Evolutionary conservation across 2,113 vertebrate species (phyloP), one percentile per base, ranked within the genome.

Genomic region (Clinocottus analis): DNA sequence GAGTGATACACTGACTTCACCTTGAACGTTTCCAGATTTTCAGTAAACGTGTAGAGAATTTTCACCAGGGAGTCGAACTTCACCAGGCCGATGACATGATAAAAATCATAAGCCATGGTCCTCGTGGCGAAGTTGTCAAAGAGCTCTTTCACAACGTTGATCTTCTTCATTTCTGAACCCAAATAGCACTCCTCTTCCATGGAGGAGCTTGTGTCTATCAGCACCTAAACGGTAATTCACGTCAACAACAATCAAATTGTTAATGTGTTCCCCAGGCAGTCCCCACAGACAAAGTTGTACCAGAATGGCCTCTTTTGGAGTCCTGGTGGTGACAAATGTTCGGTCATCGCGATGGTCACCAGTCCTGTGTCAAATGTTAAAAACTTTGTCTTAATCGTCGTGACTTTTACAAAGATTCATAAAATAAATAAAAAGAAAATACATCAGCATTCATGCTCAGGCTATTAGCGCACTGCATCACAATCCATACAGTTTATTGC

Each of bases 1-100:
- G 10, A 25, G 2, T 21, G 23, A 59, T 35, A 7, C 10, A 53
- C 37, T 39, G 41, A 25, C 49, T 47, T 65, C 69, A 94, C 93
- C 89, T 90, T 94, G 69, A 94, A 94, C 41, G 47, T 90, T 75
- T 94, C 93, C 84, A 94, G 71, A 41, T 85, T 92, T 85, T 93
- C 93, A 10, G 90, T 93, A 14, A 94, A 94, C 2, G 85, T 88
- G 63, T 91, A 88, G 7, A 90, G 69, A 7, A 58, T 85, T 72
- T 88, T 87, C 60, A 93, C 91, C 25, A 41, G 29, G 10, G 79
- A 78, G 72, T 85, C 71, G 67, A 93, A 93, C 72, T 66, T 90
- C 27, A 92, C 75, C 3, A 94, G 90, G 16, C 90, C 76, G 47
- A 94, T 91, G 60, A 94, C 9, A 1, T 93, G 90, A 55, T 83